Percentiles rank a stretch among this genome's conserved stretches.
Evolutionary conservation across 2,797 vertebrate species (phyloP).

Genomic region (Pangasius krempfi): DNA sequence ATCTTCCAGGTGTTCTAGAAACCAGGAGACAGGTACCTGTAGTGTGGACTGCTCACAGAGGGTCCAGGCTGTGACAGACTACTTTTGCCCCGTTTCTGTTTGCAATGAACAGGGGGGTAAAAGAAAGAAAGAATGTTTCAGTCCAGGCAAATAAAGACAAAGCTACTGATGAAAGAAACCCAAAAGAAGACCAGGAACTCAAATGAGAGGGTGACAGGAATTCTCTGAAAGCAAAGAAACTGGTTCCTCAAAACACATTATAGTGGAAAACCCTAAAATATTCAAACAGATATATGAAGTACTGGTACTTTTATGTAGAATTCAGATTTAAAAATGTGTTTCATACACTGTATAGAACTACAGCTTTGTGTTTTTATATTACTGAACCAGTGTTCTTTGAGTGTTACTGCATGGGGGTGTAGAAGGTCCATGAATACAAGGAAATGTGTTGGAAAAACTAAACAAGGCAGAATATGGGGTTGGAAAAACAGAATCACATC

Average conservation of each 20-base stretch:
- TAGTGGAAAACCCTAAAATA: constrained; percentile 6
- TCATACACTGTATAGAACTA: constrained; percentile 1
- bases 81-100: constrained; percentile 99
- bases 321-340: constrained; percentile 12
- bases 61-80: constrained; percentile 97
- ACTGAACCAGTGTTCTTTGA: constrained; percentile 78
- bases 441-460: constrained; percentile 52
- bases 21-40: constrained; percentile 99
- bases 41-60: constrained; percentile 93
- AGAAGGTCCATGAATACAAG: constrained; percentile 74
- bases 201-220: constrained; percentile 76
- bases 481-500: constrained; percentile 62
- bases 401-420: constrained; percentile 75
- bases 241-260: constrained; percentile 79
- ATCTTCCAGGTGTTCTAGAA: constrained; percentile 94
- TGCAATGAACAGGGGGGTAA: constrained; percentile 99
- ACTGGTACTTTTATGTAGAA: neutral
- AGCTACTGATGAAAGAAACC: constrained; percentile 87
- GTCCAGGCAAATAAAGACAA: constrained; percentile 99
- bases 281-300: neutral
- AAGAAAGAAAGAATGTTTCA: constrained; percentile 99
- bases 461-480: constrained; percentile 67
- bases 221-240: constrained; percentile 80
- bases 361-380: neutral
- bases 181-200: constrained; percentile 84